A percentile compares a stretch with the other conserved stretches of the same genome.
Evolutionary conservation across 1,140 invertebrate genomes (phyloP).

Genomic region (Papilio xuthus): DNA sequence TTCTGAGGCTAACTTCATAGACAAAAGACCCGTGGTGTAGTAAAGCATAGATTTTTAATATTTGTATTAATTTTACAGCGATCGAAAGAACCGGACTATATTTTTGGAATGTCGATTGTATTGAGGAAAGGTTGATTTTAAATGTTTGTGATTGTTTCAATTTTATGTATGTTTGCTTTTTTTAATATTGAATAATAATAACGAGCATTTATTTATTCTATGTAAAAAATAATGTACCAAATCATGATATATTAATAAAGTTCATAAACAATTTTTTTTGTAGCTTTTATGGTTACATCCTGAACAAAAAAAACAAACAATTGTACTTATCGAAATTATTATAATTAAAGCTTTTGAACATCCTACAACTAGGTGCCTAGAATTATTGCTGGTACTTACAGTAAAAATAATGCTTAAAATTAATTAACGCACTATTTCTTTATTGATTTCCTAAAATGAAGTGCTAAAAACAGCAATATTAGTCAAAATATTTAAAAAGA

Average conservation of each 20-base stretch:
- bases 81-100: slow-evolving; percentile 3
- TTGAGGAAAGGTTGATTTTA: slow-evolving; percentile 20
- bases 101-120: slow-evolving; percentile 23
- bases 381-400: slow-evolving; percentile 33
- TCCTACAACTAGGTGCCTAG: slow-evolving; percentile 40
- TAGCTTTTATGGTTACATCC: background rate
- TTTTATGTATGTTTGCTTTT: slow-evolving; percentile 65
- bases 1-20: background rate
- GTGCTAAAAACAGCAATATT: background rate
- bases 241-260: slow-evolving; percentile 77
- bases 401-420: slow-evolving; percentile 31
- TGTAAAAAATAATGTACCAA: slow-evolving; percentile 75
- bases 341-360: slow-evolving; percentile 60
- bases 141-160: slow-evolving; percentile 45
- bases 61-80: slow-evolving; percentile 11
- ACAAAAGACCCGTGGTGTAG: background rate
- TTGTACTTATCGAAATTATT: slow-evolving; percentile 42
- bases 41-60: background rate
- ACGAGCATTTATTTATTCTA: slow-evolving; percentile 77
- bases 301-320: slow-evolving; percentile 44
- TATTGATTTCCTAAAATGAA: too few species aligned
- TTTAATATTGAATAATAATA: slow-evolving; percentile 65
- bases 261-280: slow-evolving; percentile 57
- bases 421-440: background rate
- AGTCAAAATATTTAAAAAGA: background rate